Percentiles rank a stretch among this genome's conserved stretches.
phyloP scores from a whole-genome alignment of 2,113 vertebrate species.

The Nesoenas mayeri region DNA sequence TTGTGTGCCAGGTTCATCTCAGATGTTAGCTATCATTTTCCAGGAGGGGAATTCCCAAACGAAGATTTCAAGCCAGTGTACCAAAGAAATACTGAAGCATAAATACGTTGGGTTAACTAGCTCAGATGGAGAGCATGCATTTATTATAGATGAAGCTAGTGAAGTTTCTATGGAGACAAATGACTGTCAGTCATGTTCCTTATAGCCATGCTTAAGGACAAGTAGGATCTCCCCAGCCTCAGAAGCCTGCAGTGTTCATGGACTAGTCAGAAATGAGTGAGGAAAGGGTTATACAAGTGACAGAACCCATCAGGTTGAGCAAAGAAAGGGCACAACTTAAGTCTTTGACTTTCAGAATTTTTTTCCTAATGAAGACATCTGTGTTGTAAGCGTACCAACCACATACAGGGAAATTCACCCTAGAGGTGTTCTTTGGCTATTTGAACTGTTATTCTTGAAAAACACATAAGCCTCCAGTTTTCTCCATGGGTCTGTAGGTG shows the following conservation, averaged over 20 bases:
- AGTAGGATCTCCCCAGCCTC: not conserved
- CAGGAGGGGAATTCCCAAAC: not conserved
- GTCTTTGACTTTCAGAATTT: not conserved
- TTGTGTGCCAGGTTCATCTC: not conserved
- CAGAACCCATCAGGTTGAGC: not conserved
- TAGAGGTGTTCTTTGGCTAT: not conserved
- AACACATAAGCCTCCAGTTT: not conserved
- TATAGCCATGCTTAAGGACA: not conserved
- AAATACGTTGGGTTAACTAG: not conserved
- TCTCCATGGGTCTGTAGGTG: not conserved
- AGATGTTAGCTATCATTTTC: not conserved
- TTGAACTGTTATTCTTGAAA: not conserved
- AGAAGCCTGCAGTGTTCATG: not conserved
- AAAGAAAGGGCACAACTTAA: not conserved
- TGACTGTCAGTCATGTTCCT: not conserved
- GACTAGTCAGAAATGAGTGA: not conserved
- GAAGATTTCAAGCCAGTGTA: not conserved
- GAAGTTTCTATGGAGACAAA: not conserved
- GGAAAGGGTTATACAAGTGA: not conserved
- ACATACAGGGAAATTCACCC: not conserved
- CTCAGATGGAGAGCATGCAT: not conserved
- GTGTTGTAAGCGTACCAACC: not conserved
- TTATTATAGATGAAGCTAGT: not conserved
- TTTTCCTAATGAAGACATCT: not conserved
- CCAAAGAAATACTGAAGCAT: not conserved